Evolutionary conservation across 2,113 vertebrate species (phyloP).

Genomic region (Euleptes europaea): DNA sequence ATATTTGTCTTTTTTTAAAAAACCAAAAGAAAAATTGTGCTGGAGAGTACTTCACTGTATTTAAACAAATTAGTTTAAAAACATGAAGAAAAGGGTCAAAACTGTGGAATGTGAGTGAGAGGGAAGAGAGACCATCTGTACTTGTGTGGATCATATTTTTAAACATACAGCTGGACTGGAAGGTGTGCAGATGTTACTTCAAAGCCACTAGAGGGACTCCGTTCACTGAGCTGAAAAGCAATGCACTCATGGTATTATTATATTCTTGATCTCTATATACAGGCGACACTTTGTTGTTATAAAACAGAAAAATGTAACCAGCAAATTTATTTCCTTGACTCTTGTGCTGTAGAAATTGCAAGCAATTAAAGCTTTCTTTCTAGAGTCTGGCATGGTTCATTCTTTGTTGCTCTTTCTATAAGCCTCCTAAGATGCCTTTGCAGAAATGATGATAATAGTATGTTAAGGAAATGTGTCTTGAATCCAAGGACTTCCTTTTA

Average conservation of each 20-base stretch:
- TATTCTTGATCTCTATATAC: neutral
- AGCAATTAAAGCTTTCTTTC: neutral
- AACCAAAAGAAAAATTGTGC: neutral
- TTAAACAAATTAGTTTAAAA: neutral
- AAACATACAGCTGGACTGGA: neutral
- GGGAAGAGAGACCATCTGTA: neutral
- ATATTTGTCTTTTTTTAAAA: neutral
- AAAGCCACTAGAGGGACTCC: conserved; percentile 5
- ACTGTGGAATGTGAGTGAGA: neutral
- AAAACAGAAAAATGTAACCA: neutral
- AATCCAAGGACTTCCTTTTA: neutral
- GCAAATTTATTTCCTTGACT: neutral
- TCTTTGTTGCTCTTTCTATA: neutral
- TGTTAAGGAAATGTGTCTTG: neutral
- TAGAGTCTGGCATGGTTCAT: too few relatives aligned
- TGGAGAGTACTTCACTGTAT: neutral
- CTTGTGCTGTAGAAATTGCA: neutral
- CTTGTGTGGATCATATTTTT: neutral
- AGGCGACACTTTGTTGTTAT: neutral
- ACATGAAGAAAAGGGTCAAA: neutral
- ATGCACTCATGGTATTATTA: accelerated
- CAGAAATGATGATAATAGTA: neutral
- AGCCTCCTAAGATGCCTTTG: neutral
- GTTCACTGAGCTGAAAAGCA: accelerated
- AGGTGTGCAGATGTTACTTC: neutral